A percentile compares a stretch with the other conserved stretches of the same genome.
Conservation (phyloP, 2,113 vertebrate species). For the Perca fluviatilis region DNA sequence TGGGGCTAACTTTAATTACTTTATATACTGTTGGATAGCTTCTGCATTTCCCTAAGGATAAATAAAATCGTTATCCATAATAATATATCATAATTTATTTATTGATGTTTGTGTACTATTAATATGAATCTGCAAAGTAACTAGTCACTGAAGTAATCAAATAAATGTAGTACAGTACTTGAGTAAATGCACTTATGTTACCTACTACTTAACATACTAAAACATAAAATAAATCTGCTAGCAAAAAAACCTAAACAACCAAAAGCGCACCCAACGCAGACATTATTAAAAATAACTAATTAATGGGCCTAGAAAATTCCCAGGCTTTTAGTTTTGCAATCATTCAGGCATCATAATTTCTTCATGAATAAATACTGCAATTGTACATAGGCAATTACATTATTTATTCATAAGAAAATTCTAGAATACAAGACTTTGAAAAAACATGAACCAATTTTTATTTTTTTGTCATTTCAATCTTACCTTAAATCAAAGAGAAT, state of each 20-base stretch:
- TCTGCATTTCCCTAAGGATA: not conserved
- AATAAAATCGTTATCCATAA: not conserved
- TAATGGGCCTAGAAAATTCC: not conserved
- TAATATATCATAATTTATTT: not conserved
- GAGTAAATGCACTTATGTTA: not conserved
- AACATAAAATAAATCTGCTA: not conserved
- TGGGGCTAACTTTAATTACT: not conserved
- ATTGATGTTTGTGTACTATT: not conserved
- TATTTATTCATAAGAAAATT: no score
- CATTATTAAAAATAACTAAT: not conserved
- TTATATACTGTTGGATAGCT: not conserved
- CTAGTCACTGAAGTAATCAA: not conserved
- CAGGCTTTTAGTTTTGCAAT: not conserved
- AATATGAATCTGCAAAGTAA: not conserved
- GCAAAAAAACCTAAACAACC: not conserved
- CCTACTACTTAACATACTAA: not conserved
- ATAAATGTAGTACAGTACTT: not conserved
- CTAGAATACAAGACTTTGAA: not conserved
- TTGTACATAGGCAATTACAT: not conserved
- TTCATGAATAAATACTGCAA: no score
- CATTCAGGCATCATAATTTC: not conserved
- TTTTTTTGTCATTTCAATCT: constrained; percentile 12
- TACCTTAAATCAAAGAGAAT: constrained; percentile 66
- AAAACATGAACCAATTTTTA: not conserved
- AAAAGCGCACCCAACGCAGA: not conserved